Evolutionary conservation across 2,888 invertebrate genomes (phyloP), one percentile per base, ranked within the genome.

Genomic region (Dryocosmus kuriphilus): DNA sequence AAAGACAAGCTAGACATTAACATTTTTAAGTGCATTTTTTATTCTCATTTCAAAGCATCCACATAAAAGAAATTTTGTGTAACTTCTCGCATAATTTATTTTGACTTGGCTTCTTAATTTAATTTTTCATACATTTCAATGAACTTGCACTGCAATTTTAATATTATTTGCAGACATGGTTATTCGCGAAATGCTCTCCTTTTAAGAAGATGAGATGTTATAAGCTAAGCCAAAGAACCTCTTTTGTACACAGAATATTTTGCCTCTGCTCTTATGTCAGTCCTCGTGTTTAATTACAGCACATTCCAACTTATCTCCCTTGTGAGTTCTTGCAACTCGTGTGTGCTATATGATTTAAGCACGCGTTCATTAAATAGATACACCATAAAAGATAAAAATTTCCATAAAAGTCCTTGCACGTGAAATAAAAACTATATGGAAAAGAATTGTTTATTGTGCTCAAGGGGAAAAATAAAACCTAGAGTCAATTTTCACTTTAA

Each of bases 221-320:
- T 30, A 9, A 67, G 41, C 67, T 30, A 38, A 41, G 24, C 27
- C 41, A 67, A 67, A 67, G 67, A 67, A 67, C 16, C 67, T 27
- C 67, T 67, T 67, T 46, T 67, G 19, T 41, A 27, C 46, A 46
- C 41, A 55, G 67, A 22, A 67, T 67, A 67, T 67, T 67, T 67
- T 67, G 46, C 27, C 27, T 67, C 19, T 27, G 27, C 67, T 46
- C 46, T 38, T 38, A 16, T 67, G 67, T 46, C 67, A 67, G 46
- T 46, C 41, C 46, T 67, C 46, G 46, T 67, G 67, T 24, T 67
- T 67, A 67, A 67, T 67, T 67, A 67, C 46, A 46, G 27, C 67
- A 67, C 46, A 67, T 67, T 46, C 27, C 67, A 67, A 67, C 27
- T 46, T 67, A 67, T 46, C 46, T 67, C 35, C 16, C 67, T 41